Base-by-base conservation (phyloP, 2,113 vertebrate genomes). In the human (Homo sapiens) region DNA sequence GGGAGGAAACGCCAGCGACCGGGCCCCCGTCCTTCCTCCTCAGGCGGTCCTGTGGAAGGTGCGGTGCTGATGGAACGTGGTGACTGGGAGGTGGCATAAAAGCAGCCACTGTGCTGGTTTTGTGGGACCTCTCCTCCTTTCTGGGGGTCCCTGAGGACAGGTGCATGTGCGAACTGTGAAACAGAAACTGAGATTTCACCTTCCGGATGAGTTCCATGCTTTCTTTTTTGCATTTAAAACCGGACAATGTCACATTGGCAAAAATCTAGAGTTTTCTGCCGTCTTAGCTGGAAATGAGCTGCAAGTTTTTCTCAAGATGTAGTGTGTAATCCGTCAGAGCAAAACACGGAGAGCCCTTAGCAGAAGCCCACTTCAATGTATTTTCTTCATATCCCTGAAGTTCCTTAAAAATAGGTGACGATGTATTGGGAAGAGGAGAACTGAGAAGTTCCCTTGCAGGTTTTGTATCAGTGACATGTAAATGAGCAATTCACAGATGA, bases 391-490 rank as follows among this genome's bases (percentile, higher is more conserved):
- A 87, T 96, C 95, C 96, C 79, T 96, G 93, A 97, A 97, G 43
- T 85, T 85, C 32, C 43, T 48, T 89, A 97, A 66, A 73, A 73
- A 35, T 0, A 1, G 92, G 61, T 64, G 61, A 64, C 61, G 30
- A 14, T 64, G 61, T 30, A 35, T 68, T 40, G 45, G 94, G 48
- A 76, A 87, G 22, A 55, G n/a, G 61, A 45, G 68, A 50, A 27
- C 45, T 23, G 30, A 75, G 66, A 86, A 25, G 32, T 35, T 35
- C 45, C 22, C 50, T 52, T 84, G 73, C 64, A 45, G 84, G 96
- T 43, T 94, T 5, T 96, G 27, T 96, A 96, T 96, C 90, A 85
- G 68, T 96, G 45, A 20, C 73, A 10, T 96, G 96, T 97, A 89
- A 78, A 70, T 95, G 59, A 80, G 61, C 66, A n/a, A 81, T 43